Conservation (phyloP, 2,113 vertebrate species). For the Synchiropus splendidus region DNA sequence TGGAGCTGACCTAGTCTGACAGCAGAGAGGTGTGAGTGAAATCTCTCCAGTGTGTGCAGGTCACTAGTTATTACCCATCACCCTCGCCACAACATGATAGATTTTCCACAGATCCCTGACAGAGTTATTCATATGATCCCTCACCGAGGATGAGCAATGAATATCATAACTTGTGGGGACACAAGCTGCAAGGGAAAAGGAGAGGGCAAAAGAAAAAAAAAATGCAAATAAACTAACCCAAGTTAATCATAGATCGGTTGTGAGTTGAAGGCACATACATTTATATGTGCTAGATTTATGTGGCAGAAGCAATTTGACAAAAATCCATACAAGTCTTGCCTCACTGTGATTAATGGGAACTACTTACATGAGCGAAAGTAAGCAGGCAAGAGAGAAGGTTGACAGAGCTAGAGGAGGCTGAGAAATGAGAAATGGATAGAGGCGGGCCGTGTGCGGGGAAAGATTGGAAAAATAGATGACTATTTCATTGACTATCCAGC, state of each 20-base stretch:
- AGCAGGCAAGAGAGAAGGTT: constrained; percentile 24
- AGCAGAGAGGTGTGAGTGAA: constrained; percentile 18
- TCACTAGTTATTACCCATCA: constrained; percentile 38
- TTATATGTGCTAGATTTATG: constrained; percentile 52
- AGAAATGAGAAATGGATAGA: constrained; percentile 44
- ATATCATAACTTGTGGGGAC: constrained; percentile 5
- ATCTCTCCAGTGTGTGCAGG: constrained; percentile 18
- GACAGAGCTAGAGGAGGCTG: constrained; percentile 32
- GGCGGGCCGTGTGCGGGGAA: constrained; percentile 20
- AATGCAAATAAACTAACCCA: constrained; percentile 12
- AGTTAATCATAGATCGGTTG: constrained; percentile 50
- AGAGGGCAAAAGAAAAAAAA: constrained; percentile 1
- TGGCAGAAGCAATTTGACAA: constrained; percentile 56
- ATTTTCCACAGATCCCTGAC: constrained; percentile 25
- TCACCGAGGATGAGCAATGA: constrained; percentile 3
- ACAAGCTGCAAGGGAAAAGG: constrained; percentile 8
- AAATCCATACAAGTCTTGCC: constrained; percentile 50
- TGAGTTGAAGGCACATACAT: constrained; percentile 43
- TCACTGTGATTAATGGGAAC: constrained; percentile 46
- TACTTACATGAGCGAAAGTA: constrained; percentile 50
- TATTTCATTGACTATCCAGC: constrained; percentile 35
- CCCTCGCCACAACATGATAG: constrained; percentile 28
- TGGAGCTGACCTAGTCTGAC: neutral
- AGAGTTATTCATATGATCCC: constrained; percentile 5
- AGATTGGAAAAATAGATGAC: constrained; percentile 28